Conservation (phyloP, 2,113 vertebrate genomes). For the Pseudopipra pipra region DNA sequence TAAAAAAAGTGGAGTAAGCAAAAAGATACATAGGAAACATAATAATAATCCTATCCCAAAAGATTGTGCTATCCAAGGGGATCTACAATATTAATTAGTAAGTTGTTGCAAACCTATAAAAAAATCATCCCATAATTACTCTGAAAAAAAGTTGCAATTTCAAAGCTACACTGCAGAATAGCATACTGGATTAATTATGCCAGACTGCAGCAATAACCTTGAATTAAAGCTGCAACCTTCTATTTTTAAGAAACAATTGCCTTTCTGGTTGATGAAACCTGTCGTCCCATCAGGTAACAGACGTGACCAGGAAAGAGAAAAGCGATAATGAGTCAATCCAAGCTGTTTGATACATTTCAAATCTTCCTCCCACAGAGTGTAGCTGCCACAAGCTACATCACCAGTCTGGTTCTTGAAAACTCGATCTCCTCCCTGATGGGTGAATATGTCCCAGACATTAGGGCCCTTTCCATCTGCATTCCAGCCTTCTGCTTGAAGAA, state of each 20-base stretch:
- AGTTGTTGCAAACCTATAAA: constrained; percentile 68
- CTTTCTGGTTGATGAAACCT: constrained; percentile 89
- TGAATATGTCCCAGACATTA: constrained; percentile 92
- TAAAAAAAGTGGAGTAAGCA: constrained; percentile 35
- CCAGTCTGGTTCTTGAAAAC: constrained; percentile 89
- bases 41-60: constrained; percentile 41
- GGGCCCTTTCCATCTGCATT: constrained; percentile 85
- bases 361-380: constrained; percentile 92
- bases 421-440: constrained; percentile 84
- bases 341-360: constrained; percentile 93
- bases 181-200: constrained; percentile 82
- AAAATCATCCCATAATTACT: constrained; percentile 74
- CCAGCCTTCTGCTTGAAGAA: constrained; percentile 85
- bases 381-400: constrained; percentile 92
- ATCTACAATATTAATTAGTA: constrained; percentile 65
- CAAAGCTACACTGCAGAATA: constrained; percentile 72
- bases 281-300: constrained; percentile 93
- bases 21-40: constrained; percentile 44
- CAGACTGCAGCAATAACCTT: constrained; percentile 85
- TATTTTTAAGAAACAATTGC: constrained; percentile 88
- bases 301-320: constrained; percentile 95
- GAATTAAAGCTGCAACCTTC: constrained; percentile 86
- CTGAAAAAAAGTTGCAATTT: constrained; percentile 73
- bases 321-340: constrained; percentile 92
- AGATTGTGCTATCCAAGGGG: constrained; percentile 31